Evolutionary conservation across 2,113 vertebrate genomes (phyloP).

Genomic region (Dromas ardeola): DNA sequence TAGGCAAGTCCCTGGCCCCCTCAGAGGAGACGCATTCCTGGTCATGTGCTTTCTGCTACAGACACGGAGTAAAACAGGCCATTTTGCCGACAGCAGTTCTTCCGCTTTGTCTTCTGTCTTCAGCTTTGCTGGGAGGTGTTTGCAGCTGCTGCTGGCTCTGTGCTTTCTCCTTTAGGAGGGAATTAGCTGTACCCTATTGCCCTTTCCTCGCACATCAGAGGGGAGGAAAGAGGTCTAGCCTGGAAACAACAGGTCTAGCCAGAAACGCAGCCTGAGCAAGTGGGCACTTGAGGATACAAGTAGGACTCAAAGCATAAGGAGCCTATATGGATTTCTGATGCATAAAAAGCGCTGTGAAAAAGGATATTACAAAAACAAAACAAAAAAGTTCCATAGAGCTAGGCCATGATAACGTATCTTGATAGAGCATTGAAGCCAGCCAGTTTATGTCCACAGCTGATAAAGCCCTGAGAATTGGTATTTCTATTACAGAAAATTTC

Average conservation of each 20-base stretch:
- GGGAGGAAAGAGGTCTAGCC: background rate
- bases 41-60: background rate
- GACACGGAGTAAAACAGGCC: background rate
- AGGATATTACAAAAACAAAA: background rate
- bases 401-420: background rate
- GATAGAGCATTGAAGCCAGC: background rate
- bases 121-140: background rate
- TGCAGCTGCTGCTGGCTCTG: background rate
- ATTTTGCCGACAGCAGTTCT: background rate
- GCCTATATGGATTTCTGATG: background rate
- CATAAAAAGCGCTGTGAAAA: background rate
- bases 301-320: background rate
- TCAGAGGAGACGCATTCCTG: background rate
- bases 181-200: background rate
- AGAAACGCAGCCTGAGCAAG: background rate
- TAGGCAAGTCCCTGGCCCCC: no score
- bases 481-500: background rate
- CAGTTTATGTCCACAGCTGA: background rate
- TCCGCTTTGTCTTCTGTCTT: background rate
- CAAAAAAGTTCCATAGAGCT: rapidly evolving
- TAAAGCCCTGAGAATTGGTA: background rate
- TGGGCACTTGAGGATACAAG: background rate
- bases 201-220: background rate
- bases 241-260: background rate
- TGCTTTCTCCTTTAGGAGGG: background rate